Conservation (phyloP, 2,888 invertebrate species). For the Diabrotica balteata region DNA sequence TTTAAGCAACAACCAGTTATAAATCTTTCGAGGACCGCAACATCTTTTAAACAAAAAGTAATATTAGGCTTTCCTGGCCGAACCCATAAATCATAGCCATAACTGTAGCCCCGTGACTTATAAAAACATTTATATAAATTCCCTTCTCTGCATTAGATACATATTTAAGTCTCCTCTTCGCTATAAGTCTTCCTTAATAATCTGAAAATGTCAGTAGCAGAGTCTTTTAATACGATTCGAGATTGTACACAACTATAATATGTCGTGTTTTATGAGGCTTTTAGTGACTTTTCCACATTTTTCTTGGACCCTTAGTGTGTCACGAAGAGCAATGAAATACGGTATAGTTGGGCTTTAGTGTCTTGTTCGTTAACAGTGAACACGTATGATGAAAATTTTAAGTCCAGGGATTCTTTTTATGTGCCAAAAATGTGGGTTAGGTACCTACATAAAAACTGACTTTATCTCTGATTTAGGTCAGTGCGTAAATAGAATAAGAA, state of each 20-base stretch:
- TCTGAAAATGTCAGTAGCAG: slow-evolving; percentile 27
- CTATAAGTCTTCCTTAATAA: slow-evolving; percentile 28
- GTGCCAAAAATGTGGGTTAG: neutral
- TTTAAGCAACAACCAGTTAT: too few species aligned
- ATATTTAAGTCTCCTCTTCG: slow-evolving; percentile 14
- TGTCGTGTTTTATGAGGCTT: slow-evolving; percentile 28
- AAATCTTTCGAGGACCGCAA: too few species aligned
- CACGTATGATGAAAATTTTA: slow-evolving; percentile 18
- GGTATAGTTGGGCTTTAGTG: slow-evolving; percentile 16
- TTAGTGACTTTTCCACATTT: slow-evolving; percentile 25
- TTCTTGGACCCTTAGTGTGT: slow-evolving; percentile 22
- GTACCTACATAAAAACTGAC: neutral
- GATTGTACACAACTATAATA: slow-evolving; percentile 30
- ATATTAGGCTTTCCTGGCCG: too few species aligned
- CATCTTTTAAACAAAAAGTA: too few species aligned
- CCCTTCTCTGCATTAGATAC: slow-evolving; percentile 9
- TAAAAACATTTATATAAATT: slow-evolving; percentile 14
- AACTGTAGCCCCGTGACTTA: neutral
- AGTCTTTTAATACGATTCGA: slow-evolving; percentile 27
- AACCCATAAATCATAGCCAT: too few species aligned
- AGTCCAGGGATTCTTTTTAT: neutral
- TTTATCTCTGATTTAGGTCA: too few species aligned
- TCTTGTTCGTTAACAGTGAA: slow-evolving; percentile 14
- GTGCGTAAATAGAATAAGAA: too few species aligned
- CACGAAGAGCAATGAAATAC: slow-evolving; percentile 23